phyloP scores from a whole-genome alignment of 2,888 invertebrate species.

The Campoplex capitator region DNA sequence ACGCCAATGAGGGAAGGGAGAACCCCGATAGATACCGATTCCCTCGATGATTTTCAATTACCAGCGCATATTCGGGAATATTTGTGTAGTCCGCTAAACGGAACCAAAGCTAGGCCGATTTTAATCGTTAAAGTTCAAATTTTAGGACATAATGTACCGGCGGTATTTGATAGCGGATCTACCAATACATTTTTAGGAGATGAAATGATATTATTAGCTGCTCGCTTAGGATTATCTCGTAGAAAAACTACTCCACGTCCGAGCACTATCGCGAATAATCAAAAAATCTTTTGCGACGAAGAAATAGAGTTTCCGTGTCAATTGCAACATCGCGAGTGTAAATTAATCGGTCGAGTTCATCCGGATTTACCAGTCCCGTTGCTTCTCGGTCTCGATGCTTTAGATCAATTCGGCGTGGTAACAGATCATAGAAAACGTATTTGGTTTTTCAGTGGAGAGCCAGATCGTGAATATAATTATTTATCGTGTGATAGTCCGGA shows the following conservation, averaged over 20 bases:
- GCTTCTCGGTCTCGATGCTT: neutral
- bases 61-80: neutral
- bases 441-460: slow-evolving; percentile 17
- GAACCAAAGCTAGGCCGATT: neutral
- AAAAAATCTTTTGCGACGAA: slow-evolving; percentile 1
- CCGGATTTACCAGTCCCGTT: slow-evolving; percentile 25
- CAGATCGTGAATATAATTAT: neutral
- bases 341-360: neutral
- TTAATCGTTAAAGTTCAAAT: no score
- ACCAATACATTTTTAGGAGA: slow-evolving; percentile 37
- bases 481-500: neutral
- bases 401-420: slow-evolving; percentile 1
- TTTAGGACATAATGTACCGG: no score
- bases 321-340: slow-evolving; percentile 24
- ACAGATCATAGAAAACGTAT: neutral
- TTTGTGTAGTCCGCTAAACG: neutral
- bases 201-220: slow-evolving; percentile 68
- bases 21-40: neutral
- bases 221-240: slow-evolving; percentile 12
- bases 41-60: neutral
- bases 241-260: neutral
- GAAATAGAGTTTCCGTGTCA: slow-evolving; percentile 57
- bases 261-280: slow-evolving; percentile 29
- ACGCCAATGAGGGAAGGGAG: neutral
- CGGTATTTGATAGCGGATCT: neutral